These are phyloP conservation scores for Neosilurus mollespiculum DNA, from an alignment of 2,797 vertebrate species.

Conservation along the genomic window DNA sequence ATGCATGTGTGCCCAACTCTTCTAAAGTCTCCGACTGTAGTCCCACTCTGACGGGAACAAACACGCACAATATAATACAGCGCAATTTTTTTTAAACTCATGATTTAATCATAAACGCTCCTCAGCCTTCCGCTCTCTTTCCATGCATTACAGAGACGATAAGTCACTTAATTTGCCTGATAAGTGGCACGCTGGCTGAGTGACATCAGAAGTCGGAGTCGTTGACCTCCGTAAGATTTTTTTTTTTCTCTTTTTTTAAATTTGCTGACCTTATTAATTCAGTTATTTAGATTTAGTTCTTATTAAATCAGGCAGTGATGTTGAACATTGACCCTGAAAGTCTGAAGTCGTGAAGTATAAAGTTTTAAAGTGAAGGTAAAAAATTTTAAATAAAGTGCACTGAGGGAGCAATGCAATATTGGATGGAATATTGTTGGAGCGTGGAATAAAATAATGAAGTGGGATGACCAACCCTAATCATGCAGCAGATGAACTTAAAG, in stretches of 20 bases:
- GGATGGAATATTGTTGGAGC: not conserved
- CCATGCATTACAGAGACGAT: not conserved
- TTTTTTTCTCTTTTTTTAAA: slow-evolving; percentile 16
- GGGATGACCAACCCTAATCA: too few species aligned
- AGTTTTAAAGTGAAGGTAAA: not conserved
- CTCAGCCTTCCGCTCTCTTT: not conserved
- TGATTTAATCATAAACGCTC: slow-evolving; percentile 62
- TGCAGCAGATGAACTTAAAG: not conserved
- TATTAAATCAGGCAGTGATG: not conserved
- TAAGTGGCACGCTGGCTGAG: slow-evolving; percentile 3
- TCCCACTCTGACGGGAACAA: not conserved
- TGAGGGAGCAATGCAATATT: not conserved
- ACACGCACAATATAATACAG: not conserved
- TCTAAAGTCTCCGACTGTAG: not conserved
- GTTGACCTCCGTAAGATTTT: not conserved
- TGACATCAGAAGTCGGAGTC: not conserved
- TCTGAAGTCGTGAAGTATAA: not conserved
- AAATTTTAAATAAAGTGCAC: not conserved
- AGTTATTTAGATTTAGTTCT: not conserved
- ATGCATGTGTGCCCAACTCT: not conserved
- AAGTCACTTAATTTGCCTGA: slow-evolving; percentile 22
- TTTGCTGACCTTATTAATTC: not conserved
- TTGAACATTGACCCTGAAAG: not conserved
- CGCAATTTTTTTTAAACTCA: slow-evolving; percentile 31
- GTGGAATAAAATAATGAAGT: not conserved